These are phyloP conservation scores for Nixonia krombeini DNA, from an alignment of 1,140 invertebrate genomes.

Conservation along the genomic window DNA sequence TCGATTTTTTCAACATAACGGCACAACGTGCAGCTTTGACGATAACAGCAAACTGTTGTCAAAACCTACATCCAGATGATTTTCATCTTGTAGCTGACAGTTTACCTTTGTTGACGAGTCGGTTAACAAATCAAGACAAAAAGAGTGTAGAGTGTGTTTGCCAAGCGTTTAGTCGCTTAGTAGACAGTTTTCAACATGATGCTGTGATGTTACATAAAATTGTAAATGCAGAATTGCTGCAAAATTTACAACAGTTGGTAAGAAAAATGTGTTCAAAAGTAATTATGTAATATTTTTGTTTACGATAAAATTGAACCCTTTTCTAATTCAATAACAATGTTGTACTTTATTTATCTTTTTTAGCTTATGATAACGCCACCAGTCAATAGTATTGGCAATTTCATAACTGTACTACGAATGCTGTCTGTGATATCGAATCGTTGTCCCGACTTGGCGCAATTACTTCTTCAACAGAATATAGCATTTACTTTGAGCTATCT, in stretches of 20 bases:
- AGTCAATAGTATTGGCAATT: conserved; percentile 92
- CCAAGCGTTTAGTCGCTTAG: conserved; percentile 93
- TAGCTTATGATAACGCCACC: conserved; percentile 93
- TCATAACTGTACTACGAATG: conserved; percentile 96
- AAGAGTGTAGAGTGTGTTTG: conserved; percentile 98
- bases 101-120: conserved; percentile 86
- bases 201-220: conserved; percentile 93
- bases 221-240: conserved; percentile 90
- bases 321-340: too few relatives aligned
- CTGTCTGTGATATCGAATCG: conserved; percentile 94
- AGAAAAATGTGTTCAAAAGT: too few relatives aligned
- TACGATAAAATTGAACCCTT: not conserved
- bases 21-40: conserved; percentile 95
- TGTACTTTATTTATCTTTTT: too few relatives aligned
- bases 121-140: conserved; percentile 95
- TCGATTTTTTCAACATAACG: conserved; percentile 98
- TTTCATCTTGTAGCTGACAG: conserved; percentile 94
- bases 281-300: not conserved
- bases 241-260: conserved; percentile 93
- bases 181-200: conserved; percentile 97
- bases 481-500: conserved; percentile 94
- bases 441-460: conserved; percentile 93
- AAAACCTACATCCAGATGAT: conserved; percentile 93
- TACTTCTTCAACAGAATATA: conserved; percentile 94
- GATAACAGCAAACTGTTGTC: conserved; percentile 97